Evolutionary conservation across 2,888 invertebrate genomes (phyloP), one percentile per base, ranked within the genome.

Genomic region (Phorcus lineatus): DNA sequence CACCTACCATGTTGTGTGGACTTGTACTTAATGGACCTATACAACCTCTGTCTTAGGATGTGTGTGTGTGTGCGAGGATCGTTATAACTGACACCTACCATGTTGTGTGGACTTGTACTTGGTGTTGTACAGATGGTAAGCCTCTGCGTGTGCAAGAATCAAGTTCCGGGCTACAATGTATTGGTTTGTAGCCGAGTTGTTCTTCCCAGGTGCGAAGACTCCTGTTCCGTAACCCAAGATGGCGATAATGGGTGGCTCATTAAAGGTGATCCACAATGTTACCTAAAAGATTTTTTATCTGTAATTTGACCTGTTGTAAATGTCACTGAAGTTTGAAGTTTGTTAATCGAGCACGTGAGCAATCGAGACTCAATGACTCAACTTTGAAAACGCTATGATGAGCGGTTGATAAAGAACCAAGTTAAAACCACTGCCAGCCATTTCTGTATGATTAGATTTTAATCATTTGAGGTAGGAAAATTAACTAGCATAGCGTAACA

Each of bases 201-300:
- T 81, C 22, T 84, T 82, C 19, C 86, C 86, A 0, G 91, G 91
- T 0, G 91, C 87, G 80, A 88, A 85, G 0, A 76, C 76, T 6
- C 88, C 90, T 2, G 83, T 80, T 40, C 87, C 89, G 80, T 91
- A 90, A 0, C 91, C 91, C 2, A 87, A 79, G 54, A 86, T 84
- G 0, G 88, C 78, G 19, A 90, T 83, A 7, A 90, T 86, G 79
- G 86, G 94, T 3, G 96, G 96, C 90, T 96, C 97, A 90, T 96
- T 96, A 86, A 97, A 95, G 0, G 96, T 96, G n/a, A 96, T 95
- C 96, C 96, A 96, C 53, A 94, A 94, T 89, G 95, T 90, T 0
- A 92, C 91, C 91, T 91, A 74, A 16, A 78, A 19, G n/a, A n/a
- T 22, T 57, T n/a, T n/a, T 3, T 4, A 19, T 36, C 36, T 4